Evolutionary conservation across 2,888 invertebrate genomes (phyloP).

Genomic region (Clitarchus hookeri): DNA sequence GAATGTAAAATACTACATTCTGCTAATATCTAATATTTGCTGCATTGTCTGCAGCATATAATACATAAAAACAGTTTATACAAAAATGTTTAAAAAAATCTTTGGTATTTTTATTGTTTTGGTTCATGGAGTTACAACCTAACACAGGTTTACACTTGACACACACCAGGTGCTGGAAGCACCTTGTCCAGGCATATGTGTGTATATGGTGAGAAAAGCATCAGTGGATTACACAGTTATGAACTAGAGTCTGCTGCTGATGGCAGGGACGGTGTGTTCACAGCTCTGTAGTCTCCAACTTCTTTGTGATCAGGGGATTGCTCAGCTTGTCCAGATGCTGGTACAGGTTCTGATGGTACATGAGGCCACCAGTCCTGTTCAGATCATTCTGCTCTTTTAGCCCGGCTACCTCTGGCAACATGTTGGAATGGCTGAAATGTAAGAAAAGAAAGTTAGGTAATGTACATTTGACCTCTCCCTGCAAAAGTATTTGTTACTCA

Average conservation of each 20-base stretch:
- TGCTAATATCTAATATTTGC: background rate
- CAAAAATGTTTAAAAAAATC: background rate
- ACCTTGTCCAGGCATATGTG: too few relatives aligned
- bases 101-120: background rate
- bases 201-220: too few relatives aligned
- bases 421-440: constrained; percentile 46
- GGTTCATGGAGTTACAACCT: background rate
- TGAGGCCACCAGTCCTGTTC: constrained; percentile 49
- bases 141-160: background rate
- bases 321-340: constrained; percentile 72
- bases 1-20: background rate
- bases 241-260: background rate
- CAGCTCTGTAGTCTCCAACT: constrained; percentile 80
- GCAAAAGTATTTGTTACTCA: background rate
- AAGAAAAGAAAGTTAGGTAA: background rate
- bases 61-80: background rate
- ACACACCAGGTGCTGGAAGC: too few relatives aligned
- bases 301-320: constrained; percentile 67
- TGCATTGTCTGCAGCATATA: background rate
- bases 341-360: constrained; percentile 66
- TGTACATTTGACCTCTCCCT: too few relatives aligned
- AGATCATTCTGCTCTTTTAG: constrained; percentile 54
- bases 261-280: constrained; percentile 48
- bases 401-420: constrained; percentile 41
- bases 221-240: background rate